phyloP scores from a whole-genome alignment of 1,140 invertebrate species.

The Laodelphax striatellus region DNA sequence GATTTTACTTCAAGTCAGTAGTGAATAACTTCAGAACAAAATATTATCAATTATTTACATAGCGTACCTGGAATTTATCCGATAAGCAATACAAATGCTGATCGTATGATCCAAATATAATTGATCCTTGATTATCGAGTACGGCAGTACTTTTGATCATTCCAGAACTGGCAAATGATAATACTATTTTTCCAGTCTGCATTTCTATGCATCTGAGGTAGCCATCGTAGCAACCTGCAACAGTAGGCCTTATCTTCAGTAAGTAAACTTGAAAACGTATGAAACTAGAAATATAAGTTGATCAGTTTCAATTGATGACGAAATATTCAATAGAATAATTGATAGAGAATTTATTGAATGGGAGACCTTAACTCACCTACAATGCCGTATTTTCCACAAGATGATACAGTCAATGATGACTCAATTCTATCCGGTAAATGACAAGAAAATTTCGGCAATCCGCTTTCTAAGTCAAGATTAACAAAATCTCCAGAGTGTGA shows the following conservation, averaged over 20 bases:
- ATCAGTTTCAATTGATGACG: no score
- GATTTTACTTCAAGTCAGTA: no score
- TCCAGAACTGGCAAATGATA: constrained; percentile 30
- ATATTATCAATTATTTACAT: no score
- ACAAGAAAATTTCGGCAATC: constrained; percentile 27
- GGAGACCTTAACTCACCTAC: constrained; percentile 34
- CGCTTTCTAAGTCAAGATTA: constrained; percentile 27
- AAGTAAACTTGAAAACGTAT: no score
- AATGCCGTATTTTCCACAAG: constrained; percentile 29
- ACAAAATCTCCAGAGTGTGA: constrained; percentile 35
- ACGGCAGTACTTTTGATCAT: constrained; percentile 34
- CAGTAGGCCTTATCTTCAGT: no score
- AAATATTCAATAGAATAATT: no score
- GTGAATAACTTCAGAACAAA: no score
- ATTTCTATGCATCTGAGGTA: constrained; percentile 30
- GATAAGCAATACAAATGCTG: constrained; percentile 31
- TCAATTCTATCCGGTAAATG: constrained; percentile 34
- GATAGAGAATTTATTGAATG: no score
- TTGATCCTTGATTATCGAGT: constrained; percentile 7
- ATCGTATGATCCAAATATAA: constrained; percentile 35
- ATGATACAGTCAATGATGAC: constrained; percentile 32
- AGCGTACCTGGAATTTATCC: no score
- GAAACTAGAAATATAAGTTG: no score
- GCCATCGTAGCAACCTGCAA: constrained; percentile 36
- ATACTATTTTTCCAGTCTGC: constrained; percentile 27